Evolutionary conservation across 92 coral and sea anemone species (phyloP), one percentile per base, ranked within the genome.

Genomic region (Blastomussa wellsi): DNA sequence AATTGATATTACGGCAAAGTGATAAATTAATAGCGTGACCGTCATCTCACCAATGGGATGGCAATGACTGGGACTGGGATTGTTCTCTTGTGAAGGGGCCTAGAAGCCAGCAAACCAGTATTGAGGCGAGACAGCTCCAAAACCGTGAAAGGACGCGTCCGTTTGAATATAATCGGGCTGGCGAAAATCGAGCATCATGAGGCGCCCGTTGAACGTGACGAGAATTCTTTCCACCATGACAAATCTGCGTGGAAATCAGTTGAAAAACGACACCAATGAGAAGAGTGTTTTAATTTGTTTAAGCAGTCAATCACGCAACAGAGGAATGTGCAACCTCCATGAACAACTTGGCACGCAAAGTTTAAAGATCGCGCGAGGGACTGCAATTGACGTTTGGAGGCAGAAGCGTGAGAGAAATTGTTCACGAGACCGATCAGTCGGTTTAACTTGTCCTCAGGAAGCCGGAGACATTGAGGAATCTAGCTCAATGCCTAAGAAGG

Each of bases 371-470:
- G 22, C 35, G 73, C 73, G 42, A 68, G 73, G 37, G 73, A 68
- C 52, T 75, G 26, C 33, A 75, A 29, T 75, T 75, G 79, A 39
- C 60, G 60, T n/a, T 75, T 75, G 55, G 79, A 75, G 53, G 80
- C 80, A 28, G 80, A 76, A 44, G 42, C 66, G 31, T 47, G 80
- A 3, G 80, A 76, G 67, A 41, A 76, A 76, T 24, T 44, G 42
- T 44, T 33, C 32, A 76, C 35, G 15, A 76, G 80, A 22, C 5
- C 37, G 64, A 28, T 76, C 38, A 76, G 64, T 2, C 80, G 66
- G 8, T 44, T 5, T 51, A 72, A 72, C 31, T 72, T 72, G 26
- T 72, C 77, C 52, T 5, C 20, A 31, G 77, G 33, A 13, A 72
- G 52, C 20, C 49, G 14, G n/a, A 16, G 8, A 71, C 31, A 41